A percentile compares a stretch with the other conserved stretches of the same genome.
These are phyloP conservation scores for Hydra vulgaris DNA, from an alignment of 30 jellyfish, hydroid and myxozoan genomes.

Conservation along the genomic window DNA sequence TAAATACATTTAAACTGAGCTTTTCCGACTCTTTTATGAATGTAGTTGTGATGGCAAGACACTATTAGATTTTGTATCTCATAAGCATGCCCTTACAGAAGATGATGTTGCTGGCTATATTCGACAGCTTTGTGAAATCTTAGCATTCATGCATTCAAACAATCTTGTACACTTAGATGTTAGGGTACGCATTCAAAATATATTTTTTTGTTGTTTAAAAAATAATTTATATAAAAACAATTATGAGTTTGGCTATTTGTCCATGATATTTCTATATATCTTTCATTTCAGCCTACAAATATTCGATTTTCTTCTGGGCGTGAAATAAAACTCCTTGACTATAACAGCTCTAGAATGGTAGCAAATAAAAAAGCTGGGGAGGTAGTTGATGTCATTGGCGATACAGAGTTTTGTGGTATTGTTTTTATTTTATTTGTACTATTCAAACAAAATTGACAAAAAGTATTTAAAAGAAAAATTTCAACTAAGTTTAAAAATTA, in stretches of 20 bases:
- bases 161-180: constrained; percentile 78
- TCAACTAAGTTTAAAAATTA: no score
- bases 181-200: constrained; percentile 46
- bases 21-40: no score
- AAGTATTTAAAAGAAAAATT: no score
- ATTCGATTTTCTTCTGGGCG: constrained; percentile 77
- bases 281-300: constrained; percentile 71
- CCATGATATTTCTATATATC: not conserved
- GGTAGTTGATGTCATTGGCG: constrained; percentile 98
- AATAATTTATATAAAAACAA: no score
- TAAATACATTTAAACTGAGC: no score
- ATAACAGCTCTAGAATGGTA: constrained; percentile 68
- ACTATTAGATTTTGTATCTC: constrained; percentile 66
- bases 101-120: constrained; percentile 89
- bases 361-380: constrained; percentile 97
- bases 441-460: no score
- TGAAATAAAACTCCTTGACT: constrained; percentile 74
- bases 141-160: constrained; percentile 48
- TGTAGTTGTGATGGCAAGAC: constrained; percentile 88
- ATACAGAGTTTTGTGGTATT: constrained; percentile 98
- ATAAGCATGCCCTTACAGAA: constrained; percentile 76
- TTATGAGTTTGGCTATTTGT: no score
- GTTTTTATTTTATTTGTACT: no score
- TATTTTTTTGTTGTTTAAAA: not conserved
- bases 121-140: constrained; percentile 71